Base-by-base conservation (phyloP, 2,113 vertebrate species). In the Zootoca vivipara region DNA sequence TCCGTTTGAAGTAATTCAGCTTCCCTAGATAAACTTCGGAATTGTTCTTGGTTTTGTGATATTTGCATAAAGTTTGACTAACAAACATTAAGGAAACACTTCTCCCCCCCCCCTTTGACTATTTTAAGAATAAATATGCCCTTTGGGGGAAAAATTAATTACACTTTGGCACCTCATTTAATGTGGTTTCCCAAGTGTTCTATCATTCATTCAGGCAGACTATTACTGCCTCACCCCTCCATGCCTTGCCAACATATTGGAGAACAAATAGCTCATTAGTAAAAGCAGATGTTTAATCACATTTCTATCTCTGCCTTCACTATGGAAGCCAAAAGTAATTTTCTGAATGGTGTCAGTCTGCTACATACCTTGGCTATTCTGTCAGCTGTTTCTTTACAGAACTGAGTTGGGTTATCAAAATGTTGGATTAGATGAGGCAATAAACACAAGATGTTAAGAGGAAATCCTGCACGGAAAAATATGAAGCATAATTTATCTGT, bases 361-460 rank as follows among this genome's bases (percentile, higher is more conserved):
- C 82, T 88, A 95, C 97, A 88, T 96, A 98, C 97, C 97, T 98
- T 99, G 88, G 99, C 98, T 92, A 99, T 99, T 85, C 97, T 98
- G 95, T 99, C 99, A 77, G 99, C 99, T 40, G 98, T 99, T 96
- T 99, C 99, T 96, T 98, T 99, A 94, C 99, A 99, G 96, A 99
- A 99, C 56, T 97, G 96, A 85, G 99, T 99, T 84, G 99, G 99
- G 93, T 97, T 99, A 97, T 99, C 99, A 96, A 99, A 99, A 97
- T 99, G 98, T 94, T 98, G 99, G 93, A 99, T 99, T 95, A 99
- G 97, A 94, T 99, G 99, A 90, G 99, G 99, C 94, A 99, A 97
- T 89, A 99, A 98, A 97, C 98, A 99, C 94, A 99, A 97, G 96
- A 99, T 98, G 91, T 99, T 99, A 93, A 99, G 94, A 89, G 99